These are phyloP conservation scores for Mobula birostris DNA, from an alignment of 2,113 vertebrate genomes.

Conservation along the genomic window DNA sequence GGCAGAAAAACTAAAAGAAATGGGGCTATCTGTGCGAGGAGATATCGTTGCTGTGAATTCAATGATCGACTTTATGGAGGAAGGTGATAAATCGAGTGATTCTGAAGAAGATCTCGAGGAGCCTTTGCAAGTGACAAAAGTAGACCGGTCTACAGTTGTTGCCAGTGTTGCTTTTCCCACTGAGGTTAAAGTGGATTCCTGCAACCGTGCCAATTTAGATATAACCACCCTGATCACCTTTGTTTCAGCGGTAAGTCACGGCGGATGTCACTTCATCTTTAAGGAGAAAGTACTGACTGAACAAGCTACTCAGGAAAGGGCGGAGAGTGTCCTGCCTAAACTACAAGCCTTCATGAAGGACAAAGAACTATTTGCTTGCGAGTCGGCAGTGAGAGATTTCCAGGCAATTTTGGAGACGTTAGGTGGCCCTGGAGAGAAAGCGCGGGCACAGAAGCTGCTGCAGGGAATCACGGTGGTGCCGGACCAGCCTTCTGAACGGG, in stretches of 20 bases:
- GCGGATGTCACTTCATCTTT: constrained; percentile 78
- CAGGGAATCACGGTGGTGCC: constrained; percentile 70
- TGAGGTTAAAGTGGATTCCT: constrained; percentile 70
- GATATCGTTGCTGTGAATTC: constrained; percentile 81
- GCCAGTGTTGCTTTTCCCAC: constrained; percentile 77
- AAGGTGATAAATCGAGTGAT: background rate
- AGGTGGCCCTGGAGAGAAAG: constrained; percentile 78
- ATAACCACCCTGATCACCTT: constrained; percentile 91
- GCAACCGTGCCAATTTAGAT: constrained; percentile 82
- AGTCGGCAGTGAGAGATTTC: constrained; percentile 85
- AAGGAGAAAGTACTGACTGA: constrained; percentile 85
- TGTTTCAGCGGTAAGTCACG: constrained; percentile 84
- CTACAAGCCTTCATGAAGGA: constrained; percentile 79
- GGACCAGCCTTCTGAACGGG: constrained; percentile 77
- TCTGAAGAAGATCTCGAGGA: constrained; percentile 55
- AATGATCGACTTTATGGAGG: constrained; percentile 45
- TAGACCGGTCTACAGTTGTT: constrained; percentile 71
- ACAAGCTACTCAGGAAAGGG: constrained; percentile 83
- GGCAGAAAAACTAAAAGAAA: constrained; percentile 72
- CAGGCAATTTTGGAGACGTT: constrained; percentile 79
- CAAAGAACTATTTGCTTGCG: constrained; percentile 84
- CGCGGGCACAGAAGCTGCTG: constrained; percentile 67
- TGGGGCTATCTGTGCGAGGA: constrained; percentile 83
- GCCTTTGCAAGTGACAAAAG: constrained; percentile 60
- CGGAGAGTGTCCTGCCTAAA: constrained; percentile 70